These are phyloP conservation scores for Heliconius eleuchia DNA, from an alignment of 1,140 invertebrate genomes.

Conservation along the genomic window DNA sequence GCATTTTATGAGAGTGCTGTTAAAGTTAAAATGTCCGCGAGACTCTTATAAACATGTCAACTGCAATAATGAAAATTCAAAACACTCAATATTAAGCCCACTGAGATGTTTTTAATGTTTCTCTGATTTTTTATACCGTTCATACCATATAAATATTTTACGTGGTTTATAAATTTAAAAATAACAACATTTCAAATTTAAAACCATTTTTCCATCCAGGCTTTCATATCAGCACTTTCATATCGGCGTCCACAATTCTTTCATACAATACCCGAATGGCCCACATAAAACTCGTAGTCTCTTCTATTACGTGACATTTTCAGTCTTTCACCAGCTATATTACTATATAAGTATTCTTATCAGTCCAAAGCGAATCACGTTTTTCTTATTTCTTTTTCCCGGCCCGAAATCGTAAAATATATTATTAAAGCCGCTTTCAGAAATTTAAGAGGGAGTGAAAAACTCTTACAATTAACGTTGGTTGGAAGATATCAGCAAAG, in stretches of 20 bases:
- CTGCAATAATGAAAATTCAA: conserved; percentile 7
- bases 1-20: conserved; percentile 21
- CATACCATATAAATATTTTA: neutral
- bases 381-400: conserved; percentile 55
- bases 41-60: conserved; percentile 7
- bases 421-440: conserved; percentile 47
- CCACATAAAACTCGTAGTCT: conserved; percentile 74
- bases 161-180: neutral
- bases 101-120: conserved; percentile 10
- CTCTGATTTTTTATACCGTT: neutral
- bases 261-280: conserved; percentile 75
- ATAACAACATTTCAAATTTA: neutral
- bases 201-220: neutral
- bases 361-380: conserved; percentile 57
- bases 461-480: conserved; percentile 77
- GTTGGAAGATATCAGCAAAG: conserved; percentile 73
- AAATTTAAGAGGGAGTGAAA: conserved; percentile 57
- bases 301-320: conserved; percentile 73
- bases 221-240: conserved; percentile 48
- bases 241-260: conserved; percentile 67
- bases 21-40: conserved; percentile 17
- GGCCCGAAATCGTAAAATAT: conserved; percentile 67
- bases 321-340: conserved; percentile 63
- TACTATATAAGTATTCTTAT: conserved; percentile 67
- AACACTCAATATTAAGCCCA: neutral